A percentile compares a stretch with the other conserved stretches of the same genome.
Conservation (phyloP, 2,888 invertebrate genomes). For the Drosophila prostipennis region DNA sequence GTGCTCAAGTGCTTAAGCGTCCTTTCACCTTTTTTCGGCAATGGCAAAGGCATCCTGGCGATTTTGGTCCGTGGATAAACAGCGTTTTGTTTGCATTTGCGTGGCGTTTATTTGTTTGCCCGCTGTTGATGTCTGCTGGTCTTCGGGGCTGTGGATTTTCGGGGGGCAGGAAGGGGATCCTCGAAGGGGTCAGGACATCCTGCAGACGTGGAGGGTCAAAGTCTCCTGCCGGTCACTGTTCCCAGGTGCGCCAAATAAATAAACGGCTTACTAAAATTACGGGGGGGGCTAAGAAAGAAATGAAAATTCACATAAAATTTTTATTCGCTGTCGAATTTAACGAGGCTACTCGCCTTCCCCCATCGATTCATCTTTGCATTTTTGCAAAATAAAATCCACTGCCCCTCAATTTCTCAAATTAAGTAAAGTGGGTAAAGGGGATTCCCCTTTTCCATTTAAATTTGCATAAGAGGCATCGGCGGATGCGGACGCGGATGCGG, state of each 20-base stretch:
- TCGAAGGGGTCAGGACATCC: constrained; percentile 9
- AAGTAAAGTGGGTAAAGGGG: constrained; percentile 42
- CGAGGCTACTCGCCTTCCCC: constrained; percentile 51
- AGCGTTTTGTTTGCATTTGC: constrained; percentile 54
- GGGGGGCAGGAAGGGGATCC: no score
- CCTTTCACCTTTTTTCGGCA: constrained; percentile 61
- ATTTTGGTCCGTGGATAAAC: constrained; percentile 38
- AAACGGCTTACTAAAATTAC: constrained; percentile 58
- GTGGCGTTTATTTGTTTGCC: constrained; percentile 27
- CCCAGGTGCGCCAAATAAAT: constrained; percentile 59
- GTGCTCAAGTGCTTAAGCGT: constrained; percentile 34
- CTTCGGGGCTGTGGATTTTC: neutral
- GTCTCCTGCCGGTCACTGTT: constrained; percentile 23
- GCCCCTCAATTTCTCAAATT: constrained; percentile 47
- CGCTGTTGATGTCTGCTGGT: constrained; percentile 31
- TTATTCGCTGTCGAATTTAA: constrained; percentile 69
- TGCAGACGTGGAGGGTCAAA: constrained; percentile 33
- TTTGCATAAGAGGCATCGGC: constrained; percentile 66
- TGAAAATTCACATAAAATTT: constrained; percentile 66
- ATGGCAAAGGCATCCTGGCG: constrained; percentile 23
- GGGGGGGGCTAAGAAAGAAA: constrained; percentile 35
- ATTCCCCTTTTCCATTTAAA: constrained; percentile 29
- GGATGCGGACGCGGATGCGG: constrained; percentile 28
- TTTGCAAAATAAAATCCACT: constrained; percentile 45
- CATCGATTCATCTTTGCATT: constrained; percentile 54